Evolutionary conservation across 2,797 vertebrate genomes (phyloP).

Genomic region (Macrochelys suwanniensis): DNA sequence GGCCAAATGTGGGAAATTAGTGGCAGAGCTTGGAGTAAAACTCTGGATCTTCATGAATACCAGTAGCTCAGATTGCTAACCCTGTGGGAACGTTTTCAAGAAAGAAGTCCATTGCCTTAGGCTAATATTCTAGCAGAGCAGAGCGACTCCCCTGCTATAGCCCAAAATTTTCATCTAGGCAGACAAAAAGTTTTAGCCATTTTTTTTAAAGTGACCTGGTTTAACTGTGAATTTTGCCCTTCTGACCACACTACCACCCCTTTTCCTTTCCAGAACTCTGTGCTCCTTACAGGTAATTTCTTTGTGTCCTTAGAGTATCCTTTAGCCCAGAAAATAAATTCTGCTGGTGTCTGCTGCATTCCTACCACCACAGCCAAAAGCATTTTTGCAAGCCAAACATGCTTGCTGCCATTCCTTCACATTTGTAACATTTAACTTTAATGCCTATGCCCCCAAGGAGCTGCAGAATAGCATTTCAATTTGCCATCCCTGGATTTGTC

Average conservation of each 20-base stretch:
- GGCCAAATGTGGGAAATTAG: neutral
- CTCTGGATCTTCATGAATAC: neutral
- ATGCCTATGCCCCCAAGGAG: constrained; percentile 73
- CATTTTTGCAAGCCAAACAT: constrained; percentile 70
- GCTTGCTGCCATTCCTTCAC: constrained; percentile 66
- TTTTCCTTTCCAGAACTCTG: neutral
- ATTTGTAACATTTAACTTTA: constrained; percentile 81
- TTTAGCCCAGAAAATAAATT: constrained; percentile 72
- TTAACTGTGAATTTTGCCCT: neutral
- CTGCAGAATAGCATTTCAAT: constrained; percentile 74
- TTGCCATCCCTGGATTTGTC: constrained; percentile 42
- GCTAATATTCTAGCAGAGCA: neutral
- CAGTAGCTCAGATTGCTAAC: neutral
- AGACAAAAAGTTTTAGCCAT: neutral
- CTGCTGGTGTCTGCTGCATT: constrained; percentile 30
- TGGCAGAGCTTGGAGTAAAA: neutral
- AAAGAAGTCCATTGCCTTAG: neutral
- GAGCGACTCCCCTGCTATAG: neutral
- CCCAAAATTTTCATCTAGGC: neutral
- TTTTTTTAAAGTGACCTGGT: neutral
- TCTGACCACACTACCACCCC: neutral
- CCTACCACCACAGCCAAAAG: constrained; percentile 37
- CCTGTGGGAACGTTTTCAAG: neutral
- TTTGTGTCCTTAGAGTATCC: constrained; percentile 60
- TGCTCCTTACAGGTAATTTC: neutral